Conservation (phyloP, 2,113 vertebrate genomes). For the Protobothrops mucrosquamatus region DNA sequence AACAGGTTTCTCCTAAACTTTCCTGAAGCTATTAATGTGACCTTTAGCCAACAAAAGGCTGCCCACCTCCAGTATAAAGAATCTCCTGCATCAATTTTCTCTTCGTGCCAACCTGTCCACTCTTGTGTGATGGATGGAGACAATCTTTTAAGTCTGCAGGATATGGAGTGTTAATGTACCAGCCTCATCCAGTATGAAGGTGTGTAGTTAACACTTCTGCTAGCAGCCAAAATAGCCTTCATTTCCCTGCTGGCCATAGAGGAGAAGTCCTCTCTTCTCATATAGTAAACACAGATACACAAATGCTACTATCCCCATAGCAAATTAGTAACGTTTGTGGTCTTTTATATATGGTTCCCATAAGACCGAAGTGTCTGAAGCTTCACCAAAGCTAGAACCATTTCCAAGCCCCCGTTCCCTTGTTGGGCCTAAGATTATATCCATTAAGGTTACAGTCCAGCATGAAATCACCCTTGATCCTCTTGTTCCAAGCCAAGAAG, state of each 20-base stretch:
- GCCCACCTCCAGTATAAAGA: not conserved
- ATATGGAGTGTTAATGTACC: not conserved
- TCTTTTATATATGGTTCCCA: not conserved
- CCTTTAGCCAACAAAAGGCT: not conserved
- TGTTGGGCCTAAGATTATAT: not conserved
- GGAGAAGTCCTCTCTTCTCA: not conserved
- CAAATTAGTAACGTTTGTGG: not conserved
- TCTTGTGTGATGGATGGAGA: not conserved
- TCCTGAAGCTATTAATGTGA: not conserved
- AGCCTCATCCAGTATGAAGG: not conserved
- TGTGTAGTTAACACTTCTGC: not conserved
- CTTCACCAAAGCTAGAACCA: not conserved
- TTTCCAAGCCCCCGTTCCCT: fast-evolving
- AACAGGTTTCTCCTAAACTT: not conserved
- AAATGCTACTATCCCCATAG: not conserved
- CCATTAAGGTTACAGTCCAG: constrained; percentile 15
- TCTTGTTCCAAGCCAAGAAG: constrained; percentile 32
- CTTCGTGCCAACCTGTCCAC: not conserved
- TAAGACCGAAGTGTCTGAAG: not conserved
- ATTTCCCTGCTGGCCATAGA: not conserved
- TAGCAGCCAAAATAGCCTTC: not conserved
- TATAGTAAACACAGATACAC: not conserved
- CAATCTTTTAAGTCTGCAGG: not conserved
- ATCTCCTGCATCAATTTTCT: not conserved
- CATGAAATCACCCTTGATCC: constrained; percentile 3